Conservation (phyloP, 2,888 invertebrate species). For the Drosophila helvetica region DNA sequence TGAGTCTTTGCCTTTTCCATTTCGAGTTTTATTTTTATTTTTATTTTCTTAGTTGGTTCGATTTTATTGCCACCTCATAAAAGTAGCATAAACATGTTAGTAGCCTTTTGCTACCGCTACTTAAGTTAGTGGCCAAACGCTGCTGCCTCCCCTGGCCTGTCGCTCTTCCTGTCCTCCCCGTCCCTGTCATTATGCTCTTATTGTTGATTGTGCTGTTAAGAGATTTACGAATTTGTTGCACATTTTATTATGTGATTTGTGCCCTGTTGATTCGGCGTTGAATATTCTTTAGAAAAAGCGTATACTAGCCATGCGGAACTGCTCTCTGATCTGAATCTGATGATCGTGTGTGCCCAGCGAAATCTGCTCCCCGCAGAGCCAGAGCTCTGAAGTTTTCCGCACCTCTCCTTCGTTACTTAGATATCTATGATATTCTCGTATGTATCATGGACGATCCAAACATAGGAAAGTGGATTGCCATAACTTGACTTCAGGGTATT, state of each 20-base stretch:
- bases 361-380: neutral
- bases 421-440: too few species aligned
- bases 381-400: neutral
- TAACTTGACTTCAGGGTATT: neutral
- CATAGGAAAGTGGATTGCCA: too few species aligned
- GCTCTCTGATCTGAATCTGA: neutral
- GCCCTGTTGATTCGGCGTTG: neutral
- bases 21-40: constrained; percentile 38
- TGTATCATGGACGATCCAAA: too few species aligned
- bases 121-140: constrained; percentile 67
- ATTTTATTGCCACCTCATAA: constrained; percentile 77
- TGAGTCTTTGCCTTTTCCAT: constrained; percentile 37
- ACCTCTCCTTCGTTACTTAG: neutral
- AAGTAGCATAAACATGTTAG: constrained; percentile 79
- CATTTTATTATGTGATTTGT: constrained; percentile 55
- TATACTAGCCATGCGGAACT: neutral
- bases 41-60: constrained; percentile 73
- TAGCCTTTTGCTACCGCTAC: constrained; percentile 78
- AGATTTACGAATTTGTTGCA: constrained; percentile 69
- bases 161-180: neutral
- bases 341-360: too few species aligned
- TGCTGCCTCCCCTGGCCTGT: constrained; percentile 13
- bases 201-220: neutral
- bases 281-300: neutral
- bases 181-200: neutral